Percentiles rank a stretch among this genome's conserved stretches.
Conservation (phyloP, 2,797 vertebrate species). For the Aythya fuligula region DNA sequence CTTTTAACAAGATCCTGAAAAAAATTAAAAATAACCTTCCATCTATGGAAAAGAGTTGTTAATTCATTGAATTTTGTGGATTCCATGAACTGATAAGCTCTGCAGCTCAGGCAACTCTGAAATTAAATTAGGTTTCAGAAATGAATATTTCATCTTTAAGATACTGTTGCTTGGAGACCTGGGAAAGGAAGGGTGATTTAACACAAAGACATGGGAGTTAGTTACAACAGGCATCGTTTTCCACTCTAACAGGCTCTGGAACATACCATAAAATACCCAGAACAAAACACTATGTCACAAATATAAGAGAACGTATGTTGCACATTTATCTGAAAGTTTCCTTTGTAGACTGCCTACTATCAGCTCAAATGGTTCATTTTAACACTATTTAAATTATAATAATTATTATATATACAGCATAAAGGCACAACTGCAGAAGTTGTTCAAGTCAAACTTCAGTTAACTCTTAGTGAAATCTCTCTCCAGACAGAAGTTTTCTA, state of each 20-base stretch:
- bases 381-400: neutral
- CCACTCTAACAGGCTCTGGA: constrained; percentile 49
- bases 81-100: constrained; percentile 76
- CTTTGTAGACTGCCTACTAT: neutral
- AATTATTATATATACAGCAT: neutral
- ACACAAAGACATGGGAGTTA: constrained; percentile 61
- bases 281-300: constrained; percentile 33
- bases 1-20: constrained; percentile 63
- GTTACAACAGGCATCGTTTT: constrained; percentile 55
- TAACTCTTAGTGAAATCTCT: neutral
- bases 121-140: constrained; percentile 82
- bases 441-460: neutral
- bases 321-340: neutral
- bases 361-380: neutral
- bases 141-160: constrained; percentile 84
- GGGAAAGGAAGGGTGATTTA: constrained; percentile 71
- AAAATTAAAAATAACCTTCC: constrained; percentile 35
- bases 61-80: constrained; percentile 75
- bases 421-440: neutral
- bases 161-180: constrained; percentile 82
- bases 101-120: constrained; percentile 75
- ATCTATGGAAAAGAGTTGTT: constrained; percentile 70
- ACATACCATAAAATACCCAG: constrained; percentile 46
- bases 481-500: neutral
- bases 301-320: neutral